phyloP scores from a whole-genome alignment of 1,140 invertebrate species.

The Drosophila sproati region DNA sequence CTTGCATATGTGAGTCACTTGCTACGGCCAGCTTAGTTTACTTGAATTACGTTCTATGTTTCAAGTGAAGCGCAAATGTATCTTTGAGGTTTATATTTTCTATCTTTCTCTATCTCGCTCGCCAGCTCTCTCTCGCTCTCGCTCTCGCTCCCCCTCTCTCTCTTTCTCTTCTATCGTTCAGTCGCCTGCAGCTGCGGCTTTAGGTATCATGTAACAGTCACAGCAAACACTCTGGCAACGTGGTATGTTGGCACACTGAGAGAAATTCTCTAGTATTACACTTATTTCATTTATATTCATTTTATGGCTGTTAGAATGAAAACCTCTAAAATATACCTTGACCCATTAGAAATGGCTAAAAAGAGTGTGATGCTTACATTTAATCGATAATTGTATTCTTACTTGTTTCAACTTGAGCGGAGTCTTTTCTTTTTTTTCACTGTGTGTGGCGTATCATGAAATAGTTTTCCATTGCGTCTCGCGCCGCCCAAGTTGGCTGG shows the following conservation, averaged over 20 bases:
- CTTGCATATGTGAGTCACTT: slow-evolving; percentile 36
- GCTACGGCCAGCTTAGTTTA: slow-evolving; percentile 71
- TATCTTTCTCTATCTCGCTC: slow-evolving; percentile 28
- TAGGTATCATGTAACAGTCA: slow-evolving; percentile 72
- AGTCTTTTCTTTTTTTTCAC: not conserved
- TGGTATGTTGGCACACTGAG: slow-evolving; percentile 10
- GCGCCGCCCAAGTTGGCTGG: slow-evolving; percentile 33
- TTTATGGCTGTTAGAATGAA: too few species aligned
- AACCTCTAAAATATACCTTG: too few species aligned
- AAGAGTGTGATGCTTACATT: too few species aligned
- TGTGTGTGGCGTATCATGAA: slow-evolving; percentile 39
- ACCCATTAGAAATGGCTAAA: too few species aligned
- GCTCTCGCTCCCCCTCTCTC: not conserved
- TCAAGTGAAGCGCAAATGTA: slow-evolving; percentile 82
- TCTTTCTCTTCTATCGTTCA: not conserved
- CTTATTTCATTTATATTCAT: not conserved
- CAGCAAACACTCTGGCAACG: slow-evolving; percentile 36
- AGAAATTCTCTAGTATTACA: not conserved
- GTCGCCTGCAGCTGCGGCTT: slow-evolving; percentile 37
- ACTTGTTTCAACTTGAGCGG: too few species aligned
- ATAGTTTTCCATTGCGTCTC: slow-evolving; percentile 65
- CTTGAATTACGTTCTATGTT: slow-evolving; percentile 70
- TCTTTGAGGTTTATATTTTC: slow-evolving; percentile 81
- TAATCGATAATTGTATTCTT: too few species aligned
- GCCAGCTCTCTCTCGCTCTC: slow-evolving; percentile 1